These are phyloP conservation scores for Tragelaphus buxtoni DNA, from an alignment of 2,113 vertebrate genomes.

Conservation along the genomic window DNA sequence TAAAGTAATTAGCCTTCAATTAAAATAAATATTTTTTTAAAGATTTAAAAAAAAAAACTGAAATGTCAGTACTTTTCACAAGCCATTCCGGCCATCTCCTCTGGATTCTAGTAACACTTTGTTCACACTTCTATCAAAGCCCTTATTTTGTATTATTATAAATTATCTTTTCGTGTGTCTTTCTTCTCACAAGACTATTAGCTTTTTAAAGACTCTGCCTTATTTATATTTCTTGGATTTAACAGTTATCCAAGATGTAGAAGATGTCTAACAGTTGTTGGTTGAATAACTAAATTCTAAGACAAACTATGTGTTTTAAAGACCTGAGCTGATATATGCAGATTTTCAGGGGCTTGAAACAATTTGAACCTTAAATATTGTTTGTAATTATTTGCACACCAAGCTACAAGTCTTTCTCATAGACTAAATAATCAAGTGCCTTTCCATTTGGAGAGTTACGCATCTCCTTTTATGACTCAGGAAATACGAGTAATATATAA, in stretches of 20 bases:
- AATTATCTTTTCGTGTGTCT: background rate
- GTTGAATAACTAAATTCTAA: background rate
- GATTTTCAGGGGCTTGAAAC: background rate
- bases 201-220: background rate
- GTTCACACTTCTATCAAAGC: background rate
- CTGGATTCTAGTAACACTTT: background rate
- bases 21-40: background rate
- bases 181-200: background rate
- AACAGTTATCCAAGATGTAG: background rate
- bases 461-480: background rate
- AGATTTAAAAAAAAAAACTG: background rate
- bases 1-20: background rate
- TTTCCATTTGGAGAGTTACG: background rate
- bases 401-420: background rate
- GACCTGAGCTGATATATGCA: background rate
- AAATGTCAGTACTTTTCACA: background rate
- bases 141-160: background rate
- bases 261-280: background rate
- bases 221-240: background rate
- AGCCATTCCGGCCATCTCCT: background rate
- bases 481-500: background rate
- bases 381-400: background rate
- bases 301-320: background rate
- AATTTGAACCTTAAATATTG: background rate
- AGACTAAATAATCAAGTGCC: background rate